Evolutionary conservation across 2,888 invertebrate species (phyloP), one percentile per base, ranked within the genome.

Genomic region (Zygothrica quintamaculata): DNA sequence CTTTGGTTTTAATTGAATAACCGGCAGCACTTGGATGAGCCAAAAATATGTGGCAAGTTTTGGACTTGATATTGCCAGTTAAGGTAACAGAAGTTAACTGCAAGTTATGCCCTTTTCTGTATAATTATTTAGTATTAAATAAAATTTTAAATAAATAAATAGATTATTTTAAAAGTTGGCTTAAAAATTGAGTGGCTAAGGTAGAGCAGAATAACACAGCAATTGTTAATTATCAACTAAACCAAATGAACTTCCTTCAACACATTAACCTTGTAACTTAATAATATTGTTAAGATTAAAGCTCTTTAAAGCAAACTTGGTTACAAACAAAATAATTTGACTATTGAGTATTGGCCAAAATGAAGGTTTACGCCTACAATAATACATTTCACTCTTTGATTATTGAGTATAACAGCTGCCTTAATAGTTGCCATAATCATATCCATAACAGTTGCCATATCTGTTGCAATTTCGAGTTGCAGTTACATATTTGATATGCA

Each of bases 41-140:
- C 51, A 58, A 75, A 58, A 44, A 25, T 70, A 64, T 86, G 74
- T 80, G 77, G 81, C 77, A 84, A 87, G 82, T 56, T 60, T 74
- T 80, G 82, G 81, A 87, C 80, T 80, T 80, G 80, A 80, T 80
- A 87, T 87, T 80, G 80, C 74, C 84, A 84, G 74, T 77, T 74
- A 66, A 34, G 55, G 18, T 22, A 5, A 3, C 18, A 5, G 18
- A 22, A 22, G 5, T 2, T 22, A 22, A 22, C 18, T 22, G 18
- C 3, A 22, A 22, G 18, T 22, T 22, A 5, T 22, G 18, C 3
- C 18, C n/a, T n/a, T n/a, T n/a, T n/a, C n/a, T n/a, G n/a, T n/a
- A n/a, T n/a, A n/a, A n/a, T n/a, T n/a, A n/a, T n/a, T n/a, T n/a
- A n/a, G n/a, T n/a, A n/a, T n/a, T n/a, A 22, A 22, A 5, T 22